A percentile compares a stretch with the other conserved stretches of the same genome.
Conservation (phyloP, 2,888 invertebrate genomes). For the Congeria kusceri region DNA sequence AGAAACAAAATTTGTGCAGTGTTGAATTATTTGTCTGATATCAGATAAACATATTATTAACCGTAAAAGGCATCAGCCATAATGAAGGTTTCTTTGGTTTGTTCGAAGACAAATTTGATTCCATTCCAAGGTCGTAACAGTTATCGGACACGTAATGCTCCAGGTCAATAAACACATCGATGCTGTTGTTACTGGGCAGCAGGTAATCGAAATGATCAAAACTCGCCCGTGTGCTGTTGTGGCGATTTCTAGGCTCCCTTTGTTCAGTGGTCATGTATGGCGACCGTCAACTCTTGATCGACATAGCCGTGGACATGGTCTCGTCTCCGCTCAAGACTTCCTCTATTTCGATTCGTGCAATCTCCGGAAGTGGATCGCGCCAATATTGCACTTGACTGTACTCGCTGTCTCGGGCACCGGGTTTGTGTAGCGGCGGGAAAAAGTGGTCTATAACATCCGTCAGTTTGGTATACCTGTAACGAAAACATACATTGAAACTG, state of each 20-base stretch:
- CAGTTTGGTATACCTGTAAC: constrained; percentile 95
- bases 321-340: constrained; percentile 16
- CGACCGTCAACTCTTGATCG: constrained; percentile 58
- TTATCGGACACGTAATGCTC: constrained; percentile 10
- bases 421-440: constrained; percentile 89
- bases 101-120: constrained; percentile 36
- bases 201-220: constrained; percentile 22
- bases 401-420: constrained; percentile 86
- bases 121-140: constrained; percentile 52
- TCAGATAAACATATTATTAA: too few relatives aligned
- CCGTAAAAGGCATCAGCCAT: constrained; percentile 45
- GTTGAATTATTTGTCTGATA: too few relatives aligned
- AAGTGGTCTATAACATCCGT: constrained; percentile 97
- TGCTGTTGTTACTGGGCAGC: constrained; percentile 63
- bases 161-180: constrained; percentile 33
- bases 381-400: constrained; percentile 96
- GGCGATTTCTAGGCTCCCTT: constrained; percentile 19
- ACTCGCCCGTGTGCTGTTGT: constrained; percentile 35
- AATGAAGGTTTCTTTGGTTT: constrained; percentile 30
- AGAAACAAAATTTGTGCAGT: too few relatives aligned
- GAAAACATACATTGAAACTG: not conserved
- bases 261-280: constrained; percentile 58
- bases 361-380: constrained; percentile 93
- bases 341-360: constrained; percentile 44
- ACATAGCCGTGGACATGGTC: constrained; percentile 3